Conservation (phyloP, 2,113 vertebrate species). For the Dissostichus mawsoni region DNA sequence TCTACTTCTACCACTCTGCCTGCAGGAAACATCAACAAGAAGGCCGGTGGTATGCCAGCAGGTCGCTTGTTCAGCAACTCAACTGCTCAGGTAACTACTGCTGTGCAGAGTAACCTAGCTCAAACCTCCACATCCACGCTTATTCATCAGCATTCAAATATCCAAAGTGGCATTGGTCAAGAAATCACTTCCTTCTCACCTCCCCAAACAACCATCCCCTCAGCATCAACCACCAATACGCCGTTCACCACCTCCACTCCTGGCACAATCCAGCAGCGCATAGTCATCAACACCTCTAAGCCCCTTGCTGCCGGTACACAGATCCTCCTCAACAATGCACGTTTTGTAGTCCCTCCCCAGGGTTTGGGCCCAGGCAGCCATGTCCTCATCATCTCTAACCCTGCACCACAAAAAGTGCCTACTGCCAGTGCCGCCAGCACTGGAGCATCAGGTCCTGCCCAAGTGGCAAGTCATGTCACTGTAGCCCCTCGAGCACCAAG, state of each 20-base stretch:
- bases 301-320: conserved; percentile 95
- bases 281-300: conserved; percentile 92
- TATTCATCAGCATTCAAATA: conserved; percentile 31
- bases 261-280: conserved; percentile 89
- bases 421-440: conserved; percentile 33
- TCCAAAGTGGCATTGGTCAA: conserved; percentile 23
- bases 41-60: conserved; percentile 23
- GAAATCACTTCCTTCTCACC: conserved; percentile 16
- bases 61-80: conserved; percentile 22
- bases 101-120: conserved; percentile 43
- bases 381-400: conserved; percentile 90
- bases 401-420: conserved; percentile 76
- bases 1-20: conserved; percentile 29
- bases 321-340: conserved; percentile 92
- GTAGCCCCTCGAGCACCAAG: conserved; percentile 42
- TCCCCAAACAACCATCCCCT: conserved; percentile 34
- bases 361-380: conserved; percentile 95
- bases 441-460: conserved; percentile 42
- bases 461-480: conserved; percentile 40
- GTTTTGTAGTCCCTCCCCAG: conserved; percentile 94
- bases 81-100: conserved; percentile 48
- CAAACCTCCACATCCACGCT: conserved; percentile 48
- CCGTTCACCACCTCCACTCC: conserved; percentile 61
- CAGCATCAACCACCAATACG: conserved; percentile 42
- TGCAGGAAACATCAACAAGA: conserved; percentile 42